phyloP scores from a whole-genome alignment of 2,113 vertebrate species.

The Spilogale gracilis region DNA sequence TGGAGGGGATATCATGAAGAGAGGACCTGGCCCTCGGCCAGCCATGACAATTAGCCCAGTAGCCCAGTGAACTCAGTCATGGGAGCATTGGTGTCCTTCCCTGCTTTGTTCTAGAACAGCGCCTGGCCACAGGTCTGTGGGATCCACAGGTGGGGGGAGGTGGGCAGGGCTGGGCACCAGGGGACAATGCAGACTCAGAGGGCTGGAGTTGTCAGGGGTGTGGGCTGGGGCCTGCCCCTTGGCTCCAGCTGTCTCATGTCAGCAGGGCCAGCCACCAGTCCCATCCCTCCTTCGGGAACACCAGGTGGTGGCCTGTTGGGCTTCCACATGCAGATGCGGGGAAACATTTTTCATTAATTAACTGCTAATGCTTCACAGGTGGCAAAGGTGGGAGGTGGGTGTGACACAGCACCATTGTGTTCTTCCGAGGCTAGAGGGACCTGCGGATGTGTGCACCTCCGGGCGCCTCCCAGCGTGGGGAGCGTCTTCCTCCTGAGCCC shows the following conservation, averaged over 20 bases:
- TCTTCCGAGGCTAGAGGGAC: conserved; percentile 34
- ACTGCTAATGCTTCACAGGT: conserved; percentile 76
- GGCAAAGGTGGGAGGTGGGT: conserved; percentile 4
- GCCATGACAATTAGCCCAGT: fast-evolving
- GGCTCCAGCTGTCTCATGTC: too few relatives aligned
- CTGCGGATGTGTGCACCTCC: conserved; percentile 75
- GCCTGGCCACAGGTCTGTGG: background rate
- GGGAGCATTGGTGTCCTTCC: background rate
- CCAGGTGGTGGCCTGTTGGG: background rate
- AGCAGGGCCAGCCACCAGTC: fast-evolving
- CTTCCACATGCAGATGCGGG: background rate
- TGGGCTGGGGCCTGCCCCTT: fast-evolving
- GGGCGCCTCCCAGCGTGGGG: background rate
- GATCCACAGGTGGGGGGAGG: background rate
- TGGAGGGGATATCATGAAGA: fast-evolving
- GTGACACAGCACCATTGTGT: background rate
- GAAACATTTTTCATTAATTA: conserved; percentile 78
- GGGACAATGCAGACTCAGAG: fast-evolving
- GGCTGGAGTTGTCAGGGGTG: background rate
- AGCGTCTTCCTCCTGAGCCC: background rate
- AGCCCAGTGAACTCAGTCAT: background rate
- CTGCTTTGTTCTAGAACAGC: background rate
- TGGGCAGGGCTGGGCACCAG: background rate
- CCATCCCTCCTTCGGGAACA: background rate
- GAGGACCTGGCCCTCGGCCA: fast-evolving